These are phyloP conservation scores for Tribolium madens DNA, from an alignment of 1,140 invertebrate species.

Conservation along the genomic window DNA sequence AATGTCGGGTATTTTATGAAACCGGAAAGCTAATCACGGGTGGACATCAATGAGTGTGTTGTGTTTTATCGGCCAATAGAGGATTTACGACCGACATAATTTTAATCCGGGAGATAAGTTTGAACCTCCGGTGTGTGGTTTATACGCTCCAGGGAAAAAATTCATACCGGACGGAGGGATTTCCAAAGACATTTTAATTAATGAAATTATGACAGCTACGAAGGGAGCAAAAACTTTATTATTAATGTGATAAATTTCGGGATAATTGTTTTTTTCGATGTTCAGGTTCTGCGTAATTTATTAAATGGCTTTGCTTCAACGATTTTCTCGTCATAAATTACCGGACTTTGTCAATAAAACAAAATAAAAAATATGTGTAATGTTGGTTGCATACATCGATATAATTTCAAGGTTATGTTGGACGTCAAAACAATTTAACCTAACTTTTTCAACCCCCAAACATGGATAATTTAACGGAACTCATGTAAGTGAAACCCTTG, in stretches of 20 bases:
- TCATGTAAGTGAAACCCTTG: background rate
- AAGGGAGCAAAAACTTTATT: background rate
- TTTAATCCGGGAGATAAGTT: conserved; percentile 28
- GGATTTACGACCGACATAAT: conserved; percentile 31
- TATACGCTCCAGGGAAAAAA: conserved; percentile 14
- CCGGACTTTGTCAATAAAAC: conserved; percentile 13
- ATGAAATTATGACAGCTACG: background rate
- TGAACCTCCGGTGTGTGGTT: conserved; percentile 10
- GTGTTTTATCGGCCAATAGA: conserved; percentile 4
- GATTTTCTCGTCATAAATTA: conserved; percentile 8
- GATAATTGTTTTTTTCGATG: conserved; percentile 1
- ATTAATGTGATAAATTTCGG: conserved; percentile 17
- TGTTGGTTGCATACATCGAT: background rate
- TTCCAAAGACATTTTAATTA: conserved; percentile 12
- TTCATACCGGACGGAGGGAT: background rate
- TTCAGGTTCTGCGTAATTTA: background rate
- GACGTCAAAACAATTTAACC: background rate
- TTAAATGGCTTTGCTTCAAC: conserved; percentile 8
- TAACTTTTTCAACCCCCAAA: background rate
- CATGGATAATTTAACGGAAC: background rate
- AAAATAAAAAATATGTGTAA: conserved; percentile 2
- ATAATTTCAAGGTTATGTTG: background rate
- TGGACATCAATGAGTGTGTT: background rate
- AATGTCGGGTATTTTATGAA: conserved; percentile 19
- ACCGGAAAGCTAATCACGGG: conserved; percentile 2